Conservation (phyloP, 1,140 invertebrate species). For the Drosophila auraria region DNA sequence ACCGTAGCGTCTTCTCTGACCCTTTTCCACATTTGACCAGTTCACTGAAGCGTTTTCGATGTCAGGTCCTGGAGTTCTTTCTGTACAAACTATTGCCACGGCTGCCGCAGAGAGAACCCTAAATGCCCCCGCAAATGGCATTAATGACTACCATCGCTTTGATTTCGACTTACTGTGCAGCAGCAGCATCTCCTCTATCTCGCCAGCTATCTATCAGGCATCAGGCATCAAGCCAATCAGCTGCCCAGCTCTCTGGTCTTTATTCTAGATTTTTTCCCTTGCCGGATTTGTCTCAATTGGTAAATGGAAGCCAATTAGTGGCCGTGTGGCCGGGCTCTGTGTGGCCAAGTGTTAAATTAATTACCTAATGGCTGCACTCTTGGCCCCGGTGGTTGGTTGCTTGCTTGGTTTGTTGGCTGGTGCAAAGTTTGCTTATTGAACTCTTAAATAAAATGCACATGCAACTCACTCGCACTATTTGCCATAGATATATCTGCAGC, state of each 20-base stretch:
- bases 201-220: slow-evolving; percentile 9
- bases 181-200: background rate
- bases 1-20: slow-evolving; percentile 34
- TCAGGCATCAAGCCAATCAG: slow-evolving; percentile 2
- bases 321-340: slow-evolving; percentile 34
- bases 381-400: slow-evolving; percentile 6
- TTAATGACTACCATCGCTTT: slow-evolving; percentile 68
- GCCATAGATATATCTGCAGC: slow-evolving; percentile 41
- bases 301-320: slow-evolving; percentile 78
- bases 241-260: slow-evolving; percentile 6
- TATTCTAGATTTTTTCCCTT: slow-evolving; percentile 23
- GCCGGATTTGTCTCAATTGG: slow-evolving; percentile 53
- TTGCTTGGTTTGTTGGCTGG: slow-evolving; percentile 2
- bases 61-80: slow-evolving; percentile 42
- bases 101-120: slow-evolving; percentile 29
- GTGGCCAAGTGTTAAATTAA: slow-evolving; percentile 78
- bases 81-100: slow-evolving; percentile 20
- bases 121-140: slow-evolving; percentile 65
- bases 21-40: slow-evolving; percentile 73
- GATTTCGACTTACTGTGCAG: slow-evolving; percentile 31
- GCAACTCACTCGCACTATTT: slow-evolving; percentile 43
- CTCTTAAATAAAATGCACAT: slow-evolving; percentile 74
- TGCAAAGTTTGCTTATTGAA: slow-evolving; percentile 65
- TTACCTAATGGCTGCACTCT: slow-evolving; percentile 73
- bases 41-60: slow-evolving; percentile 72